These are phyloP conservation scores for Apamea crenata DNA, from an alignment of 2,888 invertebrate species.

Conservation along the genomic window DNA sequence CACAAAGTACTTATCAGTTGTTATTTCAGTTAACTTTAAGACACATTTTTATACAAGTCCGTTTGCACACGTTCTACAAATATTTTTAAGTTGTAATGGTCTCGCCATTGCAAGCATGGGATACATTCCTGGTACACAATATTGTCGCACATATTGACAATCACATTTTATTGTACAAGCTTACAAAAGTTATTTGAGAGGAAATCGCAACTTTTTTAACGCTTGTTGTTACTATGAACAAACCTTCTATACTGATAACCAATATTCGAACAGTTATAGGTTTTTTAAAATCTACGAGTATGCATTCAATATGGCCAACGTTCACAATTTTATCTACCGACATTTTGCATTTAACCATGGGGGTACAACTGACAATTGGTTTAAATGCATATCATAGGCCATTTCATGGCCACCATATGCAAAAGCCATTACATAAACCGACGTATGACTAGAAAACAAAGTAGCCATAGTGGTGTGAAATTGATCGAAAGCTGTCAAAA, in stretches of 20 bases:
- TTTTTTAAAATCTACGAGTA: not conserved
- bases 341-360: not conserved
- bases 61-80: slow-evolving; percentile 32
- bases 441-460: slow-evolving; percentile 32
- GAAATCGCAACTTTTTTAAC: slow-evolving; percentile 12
- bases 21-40: not conserved
- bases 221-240: not conserved
- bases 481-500: slow-evolving; percentile 43
- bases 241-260: not conserved
- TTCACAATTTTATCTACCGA: not conserved
- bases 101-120: not conserved
- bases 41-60: not conserved
- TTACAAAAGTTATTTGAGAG: slow-evolving; percentile 34
- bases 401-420: slow-evolving; percentile 37
- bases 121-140: not conserved
- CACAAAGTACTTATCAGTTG: too few species aligned
- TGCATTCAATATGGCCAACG: not conserved
- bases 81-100: not conserved
- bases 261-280: slow-evolving; percentile 6
- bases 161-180: not conserved
- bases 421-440: slow-evolving; percentile 22
- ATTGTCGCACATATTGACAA: slow-evolving; percentile 2
- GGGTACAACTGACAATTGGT: not conserved
- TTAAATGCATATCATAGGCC: not conserved
- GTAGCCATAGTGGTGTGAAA: slow-evolving; percentile 26